phyloP scores from a whole-genome alignment of 1,140 invertebrate species.

The Penaeus vannamei region DNA sequence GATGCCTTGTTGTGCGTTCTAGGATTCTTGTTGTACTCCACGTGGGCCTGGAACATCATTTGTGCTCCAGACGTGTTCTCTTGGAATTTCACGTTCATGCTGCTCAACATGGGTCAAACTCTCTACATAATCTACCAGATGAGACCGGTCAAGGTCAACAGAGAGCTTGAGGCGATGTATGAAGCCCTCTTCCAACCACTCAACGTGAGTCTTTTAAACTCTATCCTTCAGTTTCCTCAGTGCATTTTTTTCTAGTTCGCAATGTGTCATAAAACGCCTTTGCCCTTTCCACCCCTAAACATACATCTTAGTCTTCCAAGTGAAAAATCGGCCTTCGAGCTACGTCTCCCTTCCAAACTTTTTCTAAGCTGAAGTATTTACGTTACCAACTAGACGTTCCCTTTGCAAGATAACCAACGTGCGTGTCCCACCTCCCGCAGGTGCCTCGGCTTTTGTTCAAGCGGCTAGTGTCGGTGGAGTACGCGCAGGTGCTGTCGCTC shows the following conservation, averaged over 20 bases:
- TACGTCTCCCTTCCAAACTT: too few relatives aligned
- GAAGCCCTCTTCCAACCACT: conserved; percentile 86
- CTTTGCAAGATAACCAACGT: not conserved
- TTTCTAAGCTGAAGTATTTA: too few relatives aligned
- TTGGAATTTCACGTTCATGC: conserved; percentile 89
- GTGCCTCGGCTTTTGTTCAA: conserved; percentile 85
- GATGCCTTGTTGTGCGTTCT: conserved; percentile 65
- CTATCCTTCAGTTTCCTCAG: not conserved
- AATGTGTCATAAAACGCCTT: too few relatives aligned
- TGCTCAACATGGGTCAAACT: conserved; percentile 87
- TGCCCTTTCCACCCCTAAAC: too few relatives aligned
- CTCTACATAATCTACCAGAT: conserved; percentile 85
- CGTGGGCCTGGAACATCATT: conserved; percentile 91
- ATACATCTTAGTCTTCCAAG: too few relatives aligned
- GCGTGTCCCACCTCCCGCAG: conserved; percentile 72
- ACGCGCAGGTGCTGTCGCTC: conserved; percentile 85
- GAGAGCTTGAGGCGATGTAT: conserved; percentile 88
- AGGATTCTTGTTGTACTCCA: conserved; percentile 87
- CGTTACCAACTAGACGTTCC: too few relatives aligned
- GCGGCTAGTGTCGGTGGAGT: conserved; percentile 84
- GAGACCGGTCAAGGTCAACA: conserved; percentile 87
- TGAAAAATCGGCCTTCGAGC: too few relatives aligned
- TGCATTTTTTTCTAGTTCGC: not conserved
- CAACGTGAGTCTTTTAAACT: conserved; percentile 76
- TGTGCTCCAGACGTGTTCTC: conserved; percentile 91